Percentiles rank a stretch among this genome's conserved stretches.
phyloP scores from a whole-genome alignment of 2,888 invertebrate genomes.

The Chymomyza caudatula region DNA sequence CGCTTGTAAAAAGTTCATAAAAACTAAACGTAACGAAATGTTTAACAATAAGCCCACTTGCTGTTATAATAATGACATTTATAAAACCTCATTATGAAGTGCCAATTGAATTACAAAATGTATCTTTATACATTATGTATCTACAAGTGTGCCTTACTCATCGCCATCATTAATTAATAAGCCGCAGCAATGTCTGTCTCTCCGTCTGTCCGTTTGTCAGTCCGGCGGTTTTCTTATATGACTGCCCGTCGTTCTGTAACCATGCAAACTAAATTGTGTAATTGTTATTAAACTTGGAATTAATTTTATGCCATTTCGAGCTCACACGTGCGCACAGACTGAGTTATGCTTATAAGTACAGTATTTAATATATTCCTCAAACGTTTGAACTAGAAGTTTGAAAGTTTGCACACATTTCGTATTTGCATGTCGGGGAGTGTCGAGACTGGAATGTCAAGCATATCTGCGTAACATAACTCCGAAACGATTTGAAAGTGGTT shows the following conservation, averaged over 20 bases:
- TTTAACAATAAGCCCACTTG: constrained; percentile 12
- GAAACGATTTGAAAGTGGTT: too few relatives aligned
- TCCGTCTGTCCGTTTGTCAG: neutral
- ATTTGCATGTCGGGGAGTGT: neutral
- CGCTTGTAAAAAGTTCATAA: neutral
- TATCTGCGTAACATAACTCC: too few relatives aligned
- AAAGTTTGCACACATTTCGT: neutral
- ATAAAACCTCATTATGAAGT: constrained; percentile 1
- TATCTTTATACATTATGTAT: neutral
- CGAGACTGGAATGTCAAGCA: too few relatives aligned
- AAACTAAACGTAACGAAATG: constrained; percentile 9
- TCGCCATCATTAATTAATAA: constrained; percentile 10
- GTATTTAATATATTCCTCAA: neutral
- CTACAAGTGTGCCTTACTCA: neutral
- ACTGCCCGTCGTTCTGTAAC: neutral
- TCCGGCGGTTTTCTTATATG: neutral
- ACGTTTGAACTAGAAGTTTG: neutral
- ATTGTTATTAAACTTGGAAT: neutral
- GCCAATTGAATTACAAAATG: neutral
- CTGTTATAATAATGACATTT: constrained; percentile 9
- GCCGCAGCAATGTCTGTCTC: neutral
- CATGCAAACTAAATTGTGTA: neutral
- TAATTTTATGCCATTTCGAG: neutral
- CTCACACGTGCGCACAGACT: neutral
- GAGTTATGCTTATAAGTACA: neutral